Base-by-base conservation (phyloP, 23 tunicate genomes). In the Trididemnum clinides region DNA sequence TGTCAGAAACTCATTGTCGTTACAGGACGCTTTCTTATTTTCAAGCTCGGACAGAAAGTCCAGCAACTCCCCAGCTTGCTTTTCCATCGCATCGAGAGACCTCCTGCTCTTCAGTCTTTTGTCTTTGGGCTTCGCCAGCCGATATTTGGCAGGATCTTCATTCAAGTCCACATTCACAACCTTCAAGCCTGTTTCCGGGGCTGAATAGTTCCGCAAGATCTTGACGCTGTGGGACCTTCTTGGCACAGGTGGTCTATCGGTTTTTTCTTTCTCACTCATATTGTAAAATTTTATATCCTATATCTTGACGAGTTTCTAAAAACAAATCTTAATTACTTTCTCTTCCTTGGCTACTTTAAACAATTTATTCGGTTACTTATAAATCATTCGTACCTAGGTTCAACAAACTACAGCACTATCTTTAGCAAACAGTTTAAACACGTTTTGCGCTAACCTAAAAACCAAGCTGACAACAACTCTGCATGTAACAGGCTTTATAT, bases 21-120 rank as follows among this genome's bases (percentile, higher is more conserved):
- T 80, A 28, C 90, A 82, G 25, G 97, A 85, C 2, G 86, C 83
- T 77, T 92, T 92, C 35, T 92, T 82, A 54, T 23, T 49, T 58
- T 92, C 97, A 18, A 92, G 86, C 49, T 92, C 91, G 1, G 97
- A 86, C 33, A 92, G 77, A 83, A 92, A 92, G 35, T 83, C 85
- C 33, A 76, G 75, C 23, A 92, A 49, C 15, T 92, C 97, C 1
- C 84, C 84, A 10, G 97, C 97, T 72, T 92, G 97, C 50, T 87
- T 77, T 44, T 92, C 97, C 91, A 92, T 86, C 22, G 97, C 97
- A 50, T 87, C 86, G 29, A 92, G 81, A 0, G 97, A 92, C 23
- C 91, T 51, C 50, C 91, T 49, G 20, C 87, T 84, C 21, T 69
- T 86, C 58, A 74, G 78, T 51, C 85, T 90, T 3, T 84, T 51